Evolutionary conservation across 35 echinoderm and acorn worm species (phyloP).

Genomic region (Patiria miniata): DNA sequence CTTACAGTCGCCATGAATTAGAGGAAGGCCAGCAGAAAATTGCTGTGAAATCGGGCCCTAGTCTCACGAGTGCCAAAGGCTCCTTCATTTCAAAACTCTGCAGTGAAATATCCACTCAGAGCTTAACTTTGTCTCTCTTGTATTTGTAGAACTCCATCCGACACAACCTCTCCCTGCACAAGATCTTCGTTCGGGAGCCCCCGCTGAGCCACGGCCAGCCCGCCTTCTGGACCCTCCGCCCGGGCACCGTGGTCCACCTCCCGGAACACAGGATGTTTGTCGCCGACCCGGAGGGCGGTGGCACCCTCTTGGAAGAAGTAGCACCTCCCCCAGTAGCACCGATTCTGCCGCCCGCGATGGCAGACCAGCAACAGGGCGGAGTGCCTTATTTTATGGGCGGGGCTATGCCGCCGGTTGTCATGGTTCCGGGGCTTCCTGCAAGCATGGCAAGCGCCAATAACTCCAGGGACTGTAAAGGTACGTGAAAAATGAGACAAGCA

Average conservation of each 20-base stretch:
- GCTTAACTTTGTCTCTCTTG: slow-evolving; percentile 1
- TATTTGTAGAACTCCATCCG: slow-evolving; percentile 91
- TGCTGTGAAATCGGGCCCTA: no score
- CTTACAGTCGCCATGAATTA: no score
- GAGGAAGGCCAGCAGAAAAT: no score
- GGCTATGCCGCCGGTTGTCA: background rate
- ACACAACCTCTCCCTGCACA: slow-evolving; percentile 95
- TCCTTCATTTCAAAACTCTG: no score
- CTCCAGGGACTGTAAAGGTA: no score
- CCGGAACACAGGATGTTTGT: slow-evolving; percentile 73
- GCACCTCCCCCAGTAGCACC: background rate
- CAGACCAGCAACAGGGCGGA: background rate
- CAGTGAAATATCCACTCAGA: no score
- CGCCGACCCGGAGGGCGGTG: slow-evolving; percentile 19
- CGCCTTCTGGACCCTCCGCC: slow-evolving; percentile 87
- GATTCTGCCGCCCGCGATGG: background rate
- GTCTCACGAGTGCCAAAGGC: no score
- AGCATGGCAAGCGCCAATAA: background rate
- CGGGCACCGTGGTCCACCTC: slow-evolving; percentile 86
- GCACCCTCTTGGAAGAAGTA: background rate
- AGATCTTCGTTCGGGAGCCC: slow-evolving; percentile 91
- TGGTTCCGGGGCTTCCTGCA: background rate
- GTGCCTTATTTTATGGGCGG: background rate
- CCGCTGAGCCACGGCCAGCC: slow-evolving; percentile 76
- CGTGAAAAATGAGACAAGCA: no score